A percentile compares a stretch with the other conserved stretches of the same genome.
Conservation (phyloP, 2,888 invertebrate species). For the Drosophila recens region DNA sequence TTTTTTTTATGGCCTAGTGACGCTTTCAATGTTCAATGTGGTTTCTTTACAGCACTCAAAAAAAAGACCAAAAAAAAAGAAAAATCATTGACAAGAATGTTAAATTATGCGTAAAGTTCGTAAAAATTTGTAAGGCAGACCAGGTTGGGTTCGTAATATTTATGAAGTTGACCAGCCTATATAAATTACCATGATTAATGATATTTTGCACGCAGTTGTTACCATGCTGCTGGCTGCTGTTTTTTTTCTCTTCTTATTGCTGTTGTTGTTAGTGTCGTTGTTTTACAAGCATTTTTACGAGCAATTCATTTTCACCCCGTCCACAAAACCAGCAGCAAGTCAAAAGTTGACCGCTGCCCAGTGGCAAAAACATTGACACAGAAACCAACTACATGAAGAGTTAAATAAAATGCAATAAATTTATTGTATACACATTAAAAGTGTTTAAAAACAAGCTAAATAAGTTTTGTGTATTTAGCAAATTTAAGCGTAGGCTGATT, state of each 20-base stretch:
- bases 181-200: constrained; percentile 81
- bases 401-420: constrained; percentile 27
- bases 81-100: constrained; percentile 63
- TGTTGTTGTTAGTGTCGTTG: constrained; percentile 57
- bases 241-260: constrained; percentile 1
- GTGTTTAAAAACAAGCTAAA: constrained; percentile 17
- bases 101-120: constrained; percentile 73
- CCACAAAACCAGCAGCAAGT: constrained; percentile 57
- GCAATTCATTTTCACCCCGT: constrained; percentile 72
- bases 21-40: constrained; percentile 20
- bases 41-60: constrained; percentile 2
- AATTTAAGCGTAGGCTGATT: constrained; percentile 4
- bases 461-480: constrained; percentile 4
- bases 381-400: constrained; percentile 49
- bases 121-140: constrained; percentile 43
- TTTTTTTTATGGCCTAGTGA: constrained; percentile 36
- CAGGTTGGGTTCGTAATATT: constrained; percentile 55
- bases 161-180: constrained; percentile 69
- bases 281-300: constrained; percentile 77
- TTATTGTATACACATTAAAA: constrained; percentile 22
- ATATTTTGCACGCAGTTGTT: constrained; percentile 78
- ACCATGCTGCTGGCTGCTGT: constrained; percentile 47
- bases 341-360: constrained; percentile 50
- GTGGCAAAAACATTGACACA: constrained; percentile 77
- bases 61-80: neutral